Base-by-base conservation (phyloP, 2,797 vertebrate species). In the Hyperoplus lanceolatus region DNA sequence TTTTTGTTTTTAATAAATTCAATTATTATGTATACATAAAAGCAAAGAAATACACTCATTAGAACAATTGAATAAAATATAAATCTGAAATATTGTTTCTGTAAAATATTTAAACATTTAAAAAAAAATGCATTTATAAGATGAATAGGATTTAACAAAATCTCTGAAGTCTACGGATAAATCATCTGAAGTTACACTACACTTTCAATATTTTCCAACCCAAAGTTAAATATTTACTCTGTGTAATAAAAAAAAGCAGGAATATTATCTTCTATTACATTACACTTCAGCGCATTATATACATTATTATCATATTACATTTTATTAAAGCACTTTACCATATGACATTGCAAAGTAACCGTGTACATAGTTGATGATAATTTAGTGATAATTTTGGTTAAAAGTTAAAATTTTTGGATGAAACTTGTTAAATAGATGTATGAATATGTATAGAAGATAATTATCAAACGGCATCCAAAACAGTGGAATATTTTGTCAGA, bases 311-410 rank as follows among this genome's bases (percentile, higher is more conserved):
- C 14, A 15, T 4, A 21, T 8, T 15, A 39, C 5, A 43, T 41
- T n/a, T 14, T 0, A 54, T 42, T 58, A 15, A 41, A 50, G 3
- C 3, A 14, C 59, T 57, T 21, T 12, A 56, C 15, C 4, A 10
- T 42, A 5, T 67, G 43, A 39, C 8, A 4, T 18, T 16, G 5
- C 21, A 63, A 62, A 68, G 45, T 39, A 13, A 18, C 48, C 43
- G 38, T 39, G 18, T 58, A 51, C 18, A 36, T 51, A 10, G 54
- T 69, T 83, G 54, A n/a, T n/a, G n/a, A n/a, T n/a, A n/a, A n/a
- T n/a, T n/a, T n/a, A n/a, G n/a, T n/a, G n/a, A n/a, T n/a, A n/a
- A n/a, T n/a, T n/a, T n/a, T n/a, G n/a, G n/a, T n/a, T n/a, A n/a
- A n/a, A n/a, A n/a, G n/a, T n/a, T n/a, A n/a, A n/a, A n/a, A n/a